Conservation (phyloP, 53 echinoderm and acorn worm species). For the Arbacia lixula region DNA sequence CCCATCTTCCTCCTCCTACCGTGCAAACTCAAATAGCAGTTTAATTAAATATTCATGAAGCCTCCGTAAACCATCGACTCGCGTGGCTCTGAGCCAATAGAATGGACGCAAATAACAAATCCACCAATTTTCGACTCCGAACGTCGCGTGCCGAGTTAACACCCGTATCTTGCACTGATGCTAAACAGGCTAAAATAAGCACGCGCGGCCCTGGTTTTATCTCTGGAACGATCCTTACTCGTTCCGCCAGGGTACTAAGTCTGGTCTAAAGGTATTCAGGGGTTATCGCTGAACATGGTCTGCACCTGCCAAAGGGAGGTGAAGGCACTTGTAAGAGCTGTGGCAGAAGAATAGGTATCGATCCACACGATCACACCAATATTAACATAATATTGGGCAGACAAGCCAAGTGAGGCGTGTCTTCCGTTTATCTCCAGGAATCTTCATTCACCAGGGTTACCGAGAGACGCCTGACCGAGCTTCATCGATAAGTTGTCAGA, state of each 20-base stretch:
- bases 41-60: slow-evolving; percentile 50
- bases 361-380: no score
- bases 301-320: slow-evolving; percentile 28
- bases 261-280: slow-evolving; percentile 12
- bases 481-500: no score
- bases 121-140: neutral
- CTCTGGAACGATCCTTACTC: slow-evolving; percentile 9
- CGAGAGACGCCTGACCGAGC: no score
- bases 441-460: no score
- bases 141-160: slow-evolving; percentile 46
- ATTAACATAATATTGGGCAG: no score
- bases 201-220: slow-evolving; percentile 22
- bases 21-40: no score
- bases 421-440: no score
- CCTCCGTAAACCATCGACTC: no score
- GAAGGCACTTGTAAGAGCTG: neutral
- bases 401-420: no score
- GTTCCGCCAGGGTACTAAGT: neutral
- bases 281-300: slow-evolving; percentile 9
- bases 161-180: slow-evolving; percentile 27
- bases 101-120: neutral
- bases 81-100: no score
- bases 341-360: neutral
- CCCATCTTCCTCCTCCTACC: neutral
- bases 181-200: no score